Evolutionary conservation across 2,113 vertebrate genomes (phyloP), one percentile per base, ranked within the genome.

Genomic region (Chlamydotis undulata): DNA sequence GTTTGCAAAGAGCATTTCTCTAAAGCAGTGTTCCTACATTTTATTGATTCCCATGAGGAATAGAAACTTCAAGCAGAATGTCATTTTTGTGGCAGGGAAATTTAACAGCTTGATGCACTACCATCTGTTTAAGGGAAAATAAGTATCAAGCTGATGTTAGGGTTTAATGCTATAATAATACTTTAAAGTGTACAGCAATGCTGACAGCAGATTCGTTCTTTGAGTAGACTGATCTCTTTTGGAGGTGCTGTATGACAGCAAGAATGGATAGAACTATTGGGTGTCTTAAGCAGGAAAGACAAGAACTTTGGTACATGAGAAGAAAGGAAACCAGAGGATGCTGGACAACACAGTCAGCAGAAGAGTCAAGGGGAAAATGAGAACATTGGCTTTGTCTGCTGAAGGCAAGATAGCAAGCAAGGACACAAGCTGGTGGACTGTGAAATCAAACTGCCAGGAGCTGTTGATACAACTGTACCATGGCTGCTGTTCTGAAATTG

Each of bases 21-120:
- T 84, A 57, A 25, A 29, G 22, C 70, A 49, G 29, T 50, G 55
- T 71, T 92, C 41, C 47, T 83, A 50, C 12, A 47, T 56, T 89
- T 88, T 90, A 68, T 82, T 68, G 76, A 94, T 87, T 83, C 78
- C 60, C 37, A 31, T 21, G 24, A 89, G 57, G 21, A 95, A 80
- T 10, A 71, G 71, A 89, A 95, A 81, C 55, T 77, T 94, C 35
- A 88, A 76, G 55, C 28, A 84, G 52, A 91, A 76, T 61, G 83
- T 49, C 11, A 77, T 52, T 86, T 92, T 76, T 82, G 56, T 85
- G 79, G 75, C 67, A 80, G 74, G 61, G 86, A 87, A 91, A 95
- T 85, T 78, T 79, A 95, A 91, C 73, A 93, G 89, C 57, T 87
- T 61, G 53, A 83, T 94, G 77, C 50, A 35, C 74, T 73, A 65